Base-by-base conservation (phyloP, 2,888 invertebrate genomes). In the Cheilosia variabilis region DNA sequence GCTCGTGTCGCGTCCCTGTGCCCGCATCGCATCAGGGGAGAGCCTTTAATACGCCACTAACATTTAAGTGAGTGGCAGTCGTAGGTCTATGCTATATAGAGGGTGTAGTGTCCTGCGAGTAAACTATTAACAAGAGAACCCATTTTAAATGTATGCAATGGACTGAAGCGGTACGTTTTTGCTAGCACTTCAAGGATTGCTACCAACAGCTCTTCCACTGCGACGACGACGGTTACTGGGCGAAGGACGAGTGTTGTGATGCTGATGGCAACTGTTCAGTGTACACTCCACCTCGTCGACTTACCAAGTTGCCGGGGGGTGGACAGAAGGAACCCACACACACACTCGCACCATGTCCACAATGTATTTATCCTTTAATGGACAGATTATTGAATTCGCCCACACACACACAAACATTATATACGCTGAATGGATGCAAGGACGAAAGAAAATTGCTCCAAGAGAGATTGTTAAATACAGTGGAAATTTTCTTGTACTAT, bases 351-450 rank as follows among this genome's bases (percentile, higher is more conserved):
- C 10, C 41, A 5, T 31, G 27, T 63, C 5, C 47, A 83, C 73
- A 75, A 53, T 69, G 69, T 84, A 84, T 84, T 79, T 69, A 79
- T 84, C 69, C 78, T 73, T 79, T 84, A 84, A 84, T 84, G 83
- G 83, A 78, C 73, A 78, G 83, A 84, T 84, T 84, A 84, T 84
- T 84, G 83, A 79, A 79, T 83, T 73, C 78, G 31, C 9, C 69
- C 73, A 75, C 75, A 19, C 68, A 24, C 43, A 17, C 45, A 34
- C 31, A 1, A 1, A 7, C 4, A 13, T 37, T 13, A n/a, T n/a
- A n/a, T n/a, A 37, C 13, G 13, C 10, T 22, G 43, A 52, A 72
- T 72, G 71, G 34, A 57, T 52, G n/a, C 37, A 65, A 55, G 34
- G 58, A 60, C 65, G 45, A 2, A 47, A n/a, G 19, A 50, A 31